Evolutionary conservation across 64 coral and sea anemone species (phyloP).

Genomic region (Pachyseris speciosa): DNA sequence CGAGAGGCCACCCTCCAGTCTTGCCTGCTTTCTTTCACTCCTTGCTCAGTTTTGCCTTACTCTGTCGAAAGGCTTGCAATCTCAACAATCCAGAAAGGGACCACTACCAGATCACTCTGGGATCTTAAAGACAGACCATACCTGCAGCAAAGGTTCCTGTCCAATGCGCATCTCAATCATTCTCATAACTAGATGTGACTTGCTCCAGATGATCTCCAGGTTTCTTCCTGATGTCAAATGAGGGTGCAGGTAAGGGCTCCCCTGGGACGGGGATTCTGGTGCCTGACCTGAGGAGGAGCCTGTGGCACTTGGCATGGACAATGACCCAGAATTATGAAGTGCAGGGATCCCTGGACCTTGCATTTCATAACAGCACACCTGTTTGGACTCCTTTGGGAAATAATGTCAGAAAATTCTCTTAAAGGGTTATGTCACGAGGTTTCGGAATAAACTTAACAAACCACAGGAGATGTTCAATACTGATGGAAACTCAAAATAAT

Average conservation of each 20-base stretch:
- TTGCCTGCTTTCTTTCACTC: no score
- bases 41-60: no score
- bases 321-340: slow-evolving; percentile 60
- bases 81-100: no score
- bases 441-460: no score
- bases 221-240: slow-evolving; percentile 89
- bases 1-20: no score
- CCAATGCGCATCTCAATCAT: slow-evolving; percentile 99
- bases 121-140: slow-evolving; percentile 1
- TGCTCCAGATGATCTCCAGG: slow-evolving; percentile 79
- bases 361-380: slow-evolving; percentile 95
- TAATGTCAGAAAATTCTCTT: not conserved
- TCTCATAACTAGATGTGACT: slow-evolving; percentile 93
- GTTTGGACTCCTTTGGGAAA: slow-evolving; percentile 76
- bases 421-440: no score
- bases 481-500: no score
- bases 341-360: slow-evolving; percentile 88
- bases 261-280: slow-evolving; percentile 20
- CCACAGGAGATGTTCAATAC: no score
- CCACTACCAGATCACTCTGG: no score
- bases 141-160: slow-evolving; percentile 94
- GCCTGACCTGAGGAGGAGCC: slow-evolving; percentile 10
- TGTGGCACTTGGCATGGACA: not conserved
- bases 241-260: slow-evolving; percentile 80
- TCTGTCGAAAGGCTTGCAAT: no score